Base-by-base conservation (phyloP, 1,140 invertebrate species). In the Drosophila saltans region DNA sequence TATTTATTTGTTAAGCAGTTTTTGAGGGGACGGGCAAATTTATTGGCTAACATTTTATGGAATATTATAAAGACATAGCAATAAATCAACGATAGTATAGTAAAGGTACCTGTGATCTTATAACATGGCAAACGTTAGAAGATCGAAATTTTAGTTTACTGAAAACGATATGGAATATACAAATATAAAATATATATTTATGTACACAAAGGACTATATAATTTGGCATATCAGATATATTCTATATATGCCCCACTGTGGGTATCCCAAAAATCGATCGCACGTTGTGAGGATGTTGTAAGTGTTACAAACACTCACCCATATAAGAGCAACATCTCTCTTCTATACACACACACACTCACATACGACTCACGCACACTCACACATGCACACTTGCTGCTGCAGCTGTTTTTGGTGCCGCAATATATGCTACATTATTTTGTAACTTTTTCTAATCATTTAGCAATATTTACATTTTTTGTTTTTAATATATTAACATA, bases 201-300 rank as follows among this genome's bases (percentile, higher is more conserved):
- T 36, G 3, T 7, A 5, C 6, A 7, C 6, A 6, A 36, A 36
- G 28, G 4, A 36, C 6, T 36, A 36, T 36, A 33, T 10, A 24
- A 40, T 41, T 41, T 48, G 4, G 39, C 2, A 52, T 52, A 26
- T 52, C 1, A 10, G 45, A 52, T 26, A 21, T 26, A 16, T 24
- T 10, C 3, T 7, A 9, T 0, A 30, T 28, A 33, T 16, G 30
- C 4, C 24, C 48, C 65, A 78, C 66, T 68, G 78, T 72, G 52
- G 66, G 56, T 16, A 67, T 57, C 66, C 64, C 60, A 80, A 89
- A 89, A 89, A 89, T 89, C 84, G 84, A 89, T 89, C 84, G 66
- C 85, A 82, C 76, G 75, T 72, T 80, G 60, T 70, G 43, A 66
- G 70, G 69, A 62, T 70, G 71, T 26, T 43, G 55, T 76, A 63